phyloP scores from a whole-genome alignment of 2,888 invertebrate genomes.

The Cephus spinipes region DNA sequence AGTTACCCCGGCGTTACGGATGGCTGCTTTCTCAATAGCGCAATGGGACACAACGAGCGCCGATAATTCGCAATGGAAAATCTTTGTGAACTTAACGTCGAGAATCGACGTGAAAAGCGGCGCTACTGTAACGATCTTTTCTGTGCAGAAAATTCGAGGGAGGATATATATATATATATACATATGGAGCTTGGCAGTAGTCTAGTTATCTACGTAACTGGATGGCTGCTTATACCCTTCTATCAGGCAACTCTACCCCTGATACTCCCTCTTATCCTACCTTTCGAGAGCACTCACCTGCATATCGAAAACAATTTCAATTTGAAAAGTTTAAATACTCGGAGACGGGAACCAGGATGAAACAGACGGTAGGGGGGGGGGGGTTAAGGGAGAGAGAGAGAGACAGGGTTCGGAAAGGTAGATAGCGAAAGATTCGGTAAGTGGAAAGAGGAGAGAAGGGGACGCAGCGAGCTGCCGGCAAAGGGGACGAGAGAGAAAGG shows the following conservation, averaged over 20 bases:
- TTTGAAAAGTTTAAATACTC: constrained; percentile 61
- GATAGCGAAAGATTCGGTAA: neutral
- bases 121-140: neutral
- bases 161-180: neutral
- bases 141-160: constrained; percentile 10
- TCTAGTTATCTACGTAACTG: neutral
- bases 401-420: neutral
- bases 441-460: neutral
- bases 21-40: neutral
- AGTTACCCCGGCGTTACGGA: neutral
- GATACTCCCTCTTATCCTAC: neutral
- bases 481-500: neutral
- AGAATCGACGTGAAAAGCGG: neutral
- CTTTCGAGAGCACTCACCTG: constrained; percentile 48
- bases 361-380: neutral
- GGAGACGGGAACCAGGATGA: neutral
- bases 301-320: constrained; percentile 63
- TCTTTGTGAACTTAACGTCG: neutral
- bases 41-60: neutral
- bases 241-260: neutral
- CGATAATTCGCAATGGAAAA: constrained; percentile 1
- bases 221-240: neutral
- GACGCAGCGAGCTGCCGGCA: neutral
- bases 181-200: neutral
- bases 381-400: neutral